These are phyloP conservation scores for Spodoptera litura DNA, from an alignment of 1,140 invertebrate genomes.

Conservation along the genomic window DNA sequence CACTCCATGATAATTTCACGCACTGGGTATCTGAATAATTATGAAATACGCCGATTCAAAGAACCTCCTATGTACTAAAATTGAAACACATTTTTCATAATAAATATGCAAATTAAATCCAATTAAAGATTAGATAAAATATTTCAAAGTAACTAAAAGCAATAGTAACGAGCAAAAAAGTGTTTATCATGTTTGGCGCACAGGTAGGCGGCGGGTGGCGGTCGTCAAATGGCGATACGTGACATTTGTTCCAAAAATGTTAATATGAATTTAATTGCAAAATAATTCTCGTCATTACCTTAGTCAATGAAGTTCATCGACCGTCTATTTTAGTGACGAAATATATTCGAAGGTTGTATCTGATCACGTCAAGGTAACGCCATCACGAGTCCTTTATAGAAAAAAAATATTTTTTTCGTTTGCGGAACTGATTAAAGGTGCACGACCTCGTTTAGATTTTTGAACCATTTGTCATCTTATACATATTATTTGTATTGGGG, in stretches of 20 bases:
- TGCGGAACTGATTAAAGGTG: constrained; percentile 72
- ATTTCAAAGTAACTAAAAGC: constrained; percentile 19
- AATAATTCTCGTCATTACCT: constrained; percentile 37
- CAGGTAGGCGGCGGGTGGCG: constrained; percentile 7
- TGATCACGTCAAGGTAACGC: constrained; percentile 69
- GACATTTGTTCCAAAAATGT: constrained; percentile 30
- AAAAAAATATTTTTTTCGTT: constrained; percentile 63
- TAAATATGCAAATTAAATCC: constrained; percentile 29
- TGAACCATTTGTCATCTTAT: constrained; percentile 42
- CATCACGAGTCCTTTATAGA: constrained; percentile 68
- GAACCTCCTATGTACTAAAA: background rate
- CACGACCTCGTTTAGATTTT: constrained; percentile 68
- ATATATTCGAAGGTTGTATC: constrained; percentile 76
- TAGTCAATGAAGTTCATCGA: constrained; percentile 67
- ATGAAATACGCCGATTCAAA: background rate
- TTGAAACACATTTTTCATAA: constrained; percentile 19
- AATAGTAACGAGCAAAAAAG: constrained; percentile 57
- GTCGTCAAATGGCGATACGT: constrained; percentile 6
- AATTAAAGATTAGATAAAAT: constrained; percentile 45
- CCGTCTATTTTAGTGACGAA: constrained; percentile 72
- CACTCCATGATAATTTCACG: too few relatives aligned
- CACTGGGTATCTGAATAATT: too few relatives aligned
- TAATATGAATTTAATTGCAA: constrained; percentile 44
- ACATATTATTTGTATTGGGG: constrained; percentile 38
- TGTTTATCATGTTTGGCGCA: constrained; percentile 50